Evolutionary conservation across 2,888 invertebrate species (phyloP).

Genomic region (Allacma fusca): DNA sequence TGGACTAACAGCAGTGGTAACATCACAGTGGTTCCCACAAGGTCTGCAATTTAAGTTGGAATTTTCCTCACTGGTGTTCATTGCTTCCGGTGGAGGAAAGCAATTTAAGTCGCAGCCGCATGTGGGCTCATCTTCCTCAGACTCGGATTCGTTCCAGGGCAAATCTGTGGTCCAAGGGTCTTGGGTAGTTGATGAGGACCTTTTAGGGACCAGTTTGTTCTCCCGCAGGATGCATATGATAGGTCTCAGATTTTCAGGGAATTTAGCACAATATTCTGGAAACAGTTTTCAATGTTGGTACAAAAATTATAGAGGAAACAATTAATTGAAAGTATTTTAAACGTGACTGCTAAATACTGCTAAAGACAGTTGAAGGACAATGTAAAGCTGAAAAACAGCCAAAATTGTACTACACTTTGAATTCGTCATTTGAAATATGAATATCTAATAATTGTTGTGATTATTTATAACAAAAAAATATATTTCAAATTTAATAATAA

Average conservation of each 20-base stretch:
- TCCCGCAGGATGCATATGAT: constrained; percentile 30
- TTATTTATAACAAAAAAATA: no score
- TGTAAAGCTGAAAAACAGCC: no score
- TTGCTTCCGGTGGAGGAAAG: not conserved
- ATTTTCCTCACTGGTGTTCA: not conserved
- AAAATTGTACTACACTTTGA: no score
- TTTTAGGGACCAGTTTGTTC: constrained; percentile 10
- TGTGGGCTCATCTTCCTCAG: constrained; percentile 15
- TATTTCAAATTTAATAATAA: no score
- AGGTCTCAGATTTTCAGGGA: constrained; percentile 33
- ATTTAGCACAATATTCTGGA: constrained; percentile 41
- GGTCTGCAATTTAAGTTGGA: constrained; percentile 13
- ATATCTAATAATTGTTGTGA: no score
- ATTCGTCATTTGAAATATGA: no score
- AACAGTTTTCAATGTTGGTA: no score
- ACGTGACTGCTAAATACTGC: no score
- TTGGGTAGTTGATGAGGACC: not conserved
- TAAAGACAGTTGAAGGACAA: no score
- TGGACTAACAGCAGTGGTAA: not conserved
- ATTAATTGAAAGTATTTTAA: no score
- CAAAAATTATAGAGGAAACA: no score
- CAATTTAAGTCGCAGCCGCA: constrained; percentile 37
- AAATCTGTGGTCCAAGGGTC: not conserved
- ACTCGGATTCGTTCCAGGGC: constrained; percentile 16
- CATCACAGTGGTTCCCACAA: constrained; percentile 39